These are phyloP conservation scores for Idris sp. DNA, from an alignment of 1,140 invertebrate species.

Conservation along the genomic window DNA sequence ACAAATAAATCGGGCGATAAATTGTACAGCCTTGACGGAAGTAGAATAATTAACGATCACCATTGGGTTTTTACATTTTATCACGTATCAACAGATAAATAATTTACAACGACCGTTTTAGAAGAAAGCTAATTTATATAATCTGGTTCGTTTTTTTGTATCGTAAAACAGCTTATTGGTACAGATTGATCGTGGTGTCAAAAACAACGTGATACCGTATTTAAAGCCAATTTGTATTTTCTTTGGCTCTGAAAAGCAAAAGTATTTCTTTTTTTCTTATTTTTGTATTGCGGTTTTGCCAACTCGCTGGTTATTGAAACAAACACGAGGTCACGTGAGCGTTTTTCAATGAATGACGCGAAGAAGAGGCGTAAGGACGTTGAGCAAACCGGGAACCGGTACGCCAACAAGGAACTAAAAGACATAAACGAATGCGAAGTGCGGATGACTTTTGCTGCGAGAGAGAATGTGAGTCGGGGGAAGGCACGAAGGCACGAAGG, in stretches of 20 bases:
- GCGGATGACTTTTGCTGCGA: no score
- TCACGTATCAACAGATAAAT: slow-evolving; percentile 21
- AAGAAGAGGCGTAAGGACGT: slow-evolving; percentile 23
- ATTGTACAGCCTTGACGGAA: slow-evolving; percentile 25
- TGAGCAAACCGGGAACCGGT: slow-evolving; percentile 22
- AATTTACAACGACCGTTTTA: slow-evolving; percentile 10
- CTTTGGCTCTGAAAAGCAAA: not conserved
- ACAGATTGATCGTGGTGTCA: no score
- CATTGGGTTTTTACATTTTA: slow-evolving; percentile 8
- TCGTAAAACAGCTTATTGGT: no score
- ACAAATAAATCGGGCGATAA: slow-evolving; percentile 28
- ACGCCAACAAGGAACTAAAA: slow-evolving; percentile 8
- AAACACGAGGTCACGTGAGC: not conserved
- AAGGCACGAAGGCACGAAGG: no score
- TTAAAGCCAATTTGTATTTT: slow-evolving; percentile 1
- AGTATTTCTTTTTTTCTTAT: no score
- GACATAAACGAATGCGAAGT: slow-evolving; percentile 10
- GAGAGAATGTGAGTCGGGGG: no score
- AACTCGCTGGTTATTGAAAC: no score
- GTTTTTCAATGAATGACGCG: slow-evolving; percentile 41
- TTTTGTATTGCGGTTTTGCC: no score
- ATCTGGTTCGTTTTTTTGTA: no score
- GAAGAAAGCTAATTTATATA: slow-evolving; percentile 7
- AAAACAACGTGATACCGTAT: slow-evolving; percentile 2
- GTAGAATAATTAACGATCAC: slow-evolving; percentile 17